A percentile compares a stretch with the other conserved stretches of the same genome.
phyloP scores from a whole-genome alignment of 2,113 vertebrate genomes.

The Aegotheles bennettii region DNA sequence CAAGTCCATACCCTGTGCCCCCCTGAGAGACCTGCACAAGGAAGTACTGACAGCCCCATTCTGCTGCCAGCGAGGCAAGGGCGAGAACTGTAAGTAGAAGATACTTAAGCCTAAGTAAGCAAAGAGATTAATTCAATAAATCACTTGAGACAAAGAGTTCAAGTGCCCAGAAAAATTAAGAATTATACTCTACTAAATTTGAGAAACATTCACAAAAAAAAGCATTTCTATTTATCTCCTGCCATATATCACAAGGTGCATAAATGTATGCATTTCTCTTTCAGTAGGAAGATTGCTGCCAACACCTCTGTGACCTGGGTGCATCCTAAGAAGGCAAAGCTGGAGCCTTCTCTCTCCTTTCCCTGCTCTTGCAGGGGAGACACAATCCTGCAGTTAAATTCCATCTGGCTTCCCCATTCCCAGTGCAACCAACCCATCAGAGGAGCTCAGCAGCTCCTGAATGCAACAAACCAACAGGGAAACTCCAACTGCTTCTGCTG shows the following conservation, averaged over 20 bases:
- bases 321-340: not conserved
- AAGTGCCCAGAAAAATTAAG: not conserved
- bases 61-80: not conserved
- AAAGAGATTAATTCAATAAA: not conserved
- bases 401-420: not conserved
- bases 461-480: not conserved
- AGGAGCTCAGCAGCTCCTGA: not conserved
- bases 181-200: not conserved
- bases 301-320: not conserved
- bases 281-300: not conserved
- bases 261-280: not conserved
- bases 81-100: not conserved
- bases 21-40: not conserved
- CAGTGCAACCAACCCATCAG: not conserved
- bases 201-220: not conserved
- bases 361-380: not conserved
- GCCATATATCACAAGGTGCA: not conserved
- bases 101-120: not conserved
- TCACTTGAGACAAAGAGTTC: not conserved
- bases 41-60: not conserved
- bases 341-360: not conserved
- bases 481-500: slow-evolving; percentile 4
- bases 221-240: not conserved
- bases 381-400: not conserved
- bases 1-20: not conserved